Conservation (phyloP, 2,888 invertebrate species). For the Agrotis ipsilon region DNA sequence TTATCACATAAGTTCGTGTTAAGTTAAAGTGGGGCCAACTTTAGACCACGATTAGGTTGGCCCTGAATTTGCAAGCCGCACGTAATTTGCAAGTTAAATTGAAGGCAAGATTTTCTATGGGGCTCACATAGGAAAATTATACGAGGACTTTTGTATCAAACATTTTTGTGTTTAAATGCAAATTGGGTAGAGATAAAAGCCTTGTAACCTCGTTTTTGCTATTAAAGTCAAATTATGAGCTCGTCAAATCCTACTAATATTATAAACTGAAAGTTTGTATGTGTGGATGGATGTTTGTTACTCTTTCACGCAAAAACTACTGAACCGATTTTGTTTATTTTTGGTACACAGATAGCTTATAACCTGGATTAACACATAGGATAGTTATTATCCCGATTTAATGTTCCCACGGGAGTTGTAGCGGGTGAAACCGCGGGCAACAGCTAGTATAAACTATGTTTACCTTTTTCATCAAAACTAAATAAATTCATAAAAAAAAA, state of each 20-base stretch:
- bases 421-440: too few relatives aligned
- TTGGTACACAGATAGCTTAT: too few relatives aligned
- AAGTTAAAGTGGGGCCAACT: constrained; percentile 59
- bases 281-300: too few relatives aligned
- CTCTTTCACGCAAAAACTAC: too few relatives aligned
- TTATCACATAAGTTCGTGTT: constrained; percentile 63
- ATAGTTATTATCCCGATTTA: too few relatives aligned
- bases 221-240: constrained; percentile 39
- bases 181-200: constrained; percentile 45
- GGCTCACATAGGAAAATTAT: constrained; percentile 55
- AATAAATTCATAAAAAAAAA: background rate
- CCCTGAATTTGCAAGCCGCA: constrained; percentile 37
- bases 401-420: too few relatives aligned
- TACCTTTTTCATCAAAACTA: background rate
- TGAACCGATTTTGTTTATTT: too few relatives aligned
- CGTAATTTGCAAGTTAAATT: constrained; percentile 65
- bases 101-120: constrained; percentile 53
- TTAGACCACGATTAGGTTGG: constrained; percentile 58
- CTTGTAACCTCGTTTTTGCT: constrained; percentile 31
- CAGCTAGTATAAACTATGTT: constrained; percentile 10
- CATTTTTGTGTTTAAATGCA: constrained; percentile 61
- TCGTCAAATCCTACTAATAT: too few relatives aligned
- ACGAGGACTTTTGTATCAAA: constrained; percentile 54
- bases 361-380: too few relatives aligned
- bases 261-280: too few relatives aligned